A percentile compares a stretch with the other conserved stretches of the same genome.
phyloP scores from a whole-genome alignment of 2,888 invertebrate species.

The Megastigmus dorsalis region DNA sequence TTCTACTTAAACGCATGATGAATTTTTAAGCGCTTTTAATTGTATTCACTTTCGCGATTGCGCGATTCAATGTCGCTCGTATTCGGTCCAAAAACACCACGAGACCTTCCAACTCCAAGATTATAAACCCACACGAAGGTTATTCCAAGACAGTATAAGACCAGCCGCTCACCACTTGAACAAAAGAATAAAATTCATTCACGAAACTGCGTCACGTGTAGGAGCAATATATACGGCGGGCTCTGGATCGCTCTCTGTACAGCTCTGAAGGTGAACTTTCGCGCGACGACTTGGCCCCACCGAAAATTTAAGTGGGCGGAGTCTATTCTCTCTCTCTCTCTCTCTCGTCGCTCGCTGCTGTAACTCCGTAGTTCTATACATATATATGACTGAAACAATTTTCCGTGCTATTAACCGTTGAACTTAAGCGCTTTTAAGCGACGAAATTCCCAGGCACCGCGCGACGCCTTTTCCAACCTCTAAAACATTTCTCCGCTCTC shows the following conservation, averaged over 20 bases:
- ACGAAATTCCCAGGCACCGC: conserved; percentile 14
- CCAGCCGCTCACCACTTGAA: too few relatives aligned
- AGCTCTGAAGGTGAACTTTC: conserved; percentile 1
- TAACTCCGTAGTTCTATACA: neutral
- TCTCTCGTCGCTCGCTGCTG: neutral
- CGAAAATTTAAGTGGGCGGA: conserved; percentile 27
- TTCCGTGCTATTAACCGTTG: conserved; percentile 36
- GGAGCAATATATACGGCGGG: too few relatives aligned
- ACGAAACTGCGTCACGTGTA: neutral
- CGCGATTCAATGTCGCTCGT: too few relatives aligned
- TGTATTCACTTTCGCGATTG: too few relatives aligned
- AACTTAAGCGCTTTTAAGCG: conserved; percentile 14
- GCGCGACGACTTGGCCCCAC: conserved; percentile 12
- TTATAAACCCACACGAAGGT: too few relatives aligned
- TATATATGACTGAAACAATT: conserved; percentile 32
- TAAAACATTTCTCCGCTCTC: conserved; percentile 10
- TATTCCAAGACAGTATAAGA: too few relatives aligned
- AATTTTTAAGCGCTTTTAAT: too few relatives aligned
- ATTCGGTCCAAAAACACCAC: neutral
- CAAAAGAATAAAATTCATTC: conserved; percentile 8
- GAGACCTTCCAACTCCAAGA: neutral
- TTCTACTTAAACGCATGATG: too few relatives aligned
- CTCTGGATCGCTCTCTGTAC: neutral
- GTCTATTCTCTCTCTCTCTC: neutral
- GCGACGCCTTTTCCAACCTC: neutral